Evolutionary conservation across 2,113 vertebrate genomes (phyloP), one percentile per base, ranked within the genome.

Genomic region (Callopanchax toddi): DNA sequence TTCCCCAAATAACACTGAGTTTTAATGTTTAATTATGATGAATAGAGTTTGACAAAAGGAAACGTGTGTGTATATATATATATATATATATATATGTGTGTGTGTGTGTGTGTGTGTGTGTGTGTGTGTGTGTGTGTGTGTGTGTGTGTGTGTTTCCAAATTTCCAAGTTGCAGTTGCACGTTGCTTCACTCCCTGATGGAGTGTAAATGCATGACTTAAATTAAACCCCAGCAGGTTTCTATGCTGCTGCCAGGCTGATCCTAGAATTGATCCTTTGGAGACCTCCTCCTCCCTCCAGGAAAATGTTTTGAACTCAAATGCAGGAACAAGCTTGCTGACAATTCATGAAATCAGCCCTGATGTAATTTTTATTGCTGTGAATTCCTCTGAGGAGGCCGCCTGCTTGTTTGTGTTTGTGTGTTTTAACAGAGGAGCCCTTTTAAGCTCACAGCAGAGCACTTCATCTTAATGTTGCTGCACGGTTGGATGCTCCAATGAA

Each of bases 381-480:
- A 70, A 69, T 42, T 61, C 60, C 45, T 20, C 60, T 60, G 73
- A 46, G 68, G 74, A 32, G 26, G 29, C 29, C 6, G 29, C 29
- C 61, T 46, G 53, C 62, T 32, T 44, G 3, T 67, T 50, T 48
- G 60, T 59, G 61, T 25, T 65, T 59, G 65, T 57, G 20, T 36
- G 69, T 66, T 67, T 56, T 45, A 71, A 37, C 29, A 62, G 59
- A 62, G 59, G 74, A 75, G 62, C 50, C 75, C 62, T 81, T 81
- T 81, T 78, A 80, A 71, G 65, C 65, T 51, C 65, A 63, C 58
- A 74, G 74, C 76, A 48, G 74, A 82, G 72, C 50, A 63, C 73
- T 84, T 78, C 76, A 63, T 78, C 69, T 72, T 81, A 76, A 77
- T 84, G 82, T 79, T 64, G 80, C 71, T 67, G 60, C 78, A 85